phyloP scores from a whole-genome alignment of 2,888 invertebrate genomes.

The Thumatha senex region DNA sequence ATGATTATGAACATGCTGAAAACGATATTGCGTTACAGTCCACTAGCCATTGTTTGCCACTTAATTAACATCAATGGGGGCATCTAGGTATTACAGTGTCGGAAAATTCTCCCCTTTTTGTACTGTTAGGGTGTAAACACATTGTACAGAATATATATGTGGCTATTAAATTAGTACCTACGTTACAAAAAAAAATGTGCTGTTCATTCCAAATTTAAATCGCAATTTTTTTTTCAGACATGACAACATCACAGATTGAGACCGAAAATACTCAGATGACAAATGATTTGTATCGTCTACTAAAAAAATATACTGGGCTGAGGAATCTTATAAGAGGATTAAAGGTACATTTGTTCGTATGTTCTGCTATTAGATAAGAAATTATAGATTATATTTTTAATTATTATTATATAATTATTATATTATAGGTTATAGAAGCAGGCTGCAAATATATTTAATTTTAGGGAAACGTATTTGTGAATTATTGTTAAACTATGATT shows the following conservation, averaged over 20 bases:
- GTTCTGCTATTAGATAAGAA: no score
- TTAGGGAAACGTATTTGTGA: no score
- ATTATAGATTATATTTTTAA: no score
- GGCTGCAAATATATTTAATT: no score
- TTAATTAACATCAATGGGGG: background rate
- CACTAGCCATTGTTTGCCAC: background rate
- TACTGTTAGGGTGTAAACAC: no score
- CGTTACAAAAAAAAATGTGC: no score
- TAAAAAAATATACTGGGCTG: conserved; percentile 96
- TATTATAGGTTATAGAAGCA: no score
- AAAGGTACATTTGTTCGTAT: conserved; percentile 84
- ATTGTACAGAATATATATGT: no score
- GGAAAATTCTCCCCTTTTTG: background rate
- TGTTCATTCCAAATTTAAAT: no score
- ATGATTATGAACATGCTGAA: background rate
- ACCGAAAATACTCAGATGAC: conserved; percentile 97
- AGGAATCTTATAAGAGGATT: conserved; percentile 94
- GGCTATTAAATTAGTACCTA: no score
- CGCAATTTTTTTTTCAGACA: conserved; percentile 87
- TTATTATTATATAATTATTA: no score
- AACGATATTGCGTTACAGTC: background rate
- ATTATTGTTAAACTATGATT: no score
- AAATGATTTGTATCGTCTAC: conserved; percentile 94
- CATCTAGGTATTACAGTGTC: background rate
- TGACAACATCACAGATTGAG: conserved; percentile 96